Conservation (phyloP, 2,888 invertebrate species). For the Neoitamus cyanurus region DNA sequence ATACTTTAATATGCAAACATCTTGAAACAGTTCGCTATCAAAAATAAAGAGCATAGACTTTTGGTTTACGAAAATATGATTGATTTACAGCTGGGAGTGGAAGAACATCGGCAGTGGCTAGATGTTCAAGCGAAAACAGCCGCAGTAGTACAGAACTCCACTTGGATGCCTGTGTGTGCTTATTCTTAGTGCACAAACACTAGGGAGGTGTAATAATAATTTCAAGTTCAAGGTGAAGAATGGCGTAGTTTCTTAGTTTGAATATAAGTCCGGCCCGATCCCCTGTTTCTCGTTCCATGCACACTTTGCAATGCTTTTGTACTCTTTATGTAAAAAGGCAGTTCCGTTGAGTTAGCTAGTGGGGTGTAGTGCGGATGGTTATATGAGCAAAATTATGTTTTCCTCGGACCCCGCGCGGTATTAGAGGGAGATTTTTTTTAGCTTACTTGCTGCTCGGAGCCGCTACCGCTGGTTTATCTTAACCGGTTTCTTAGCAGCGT, state of each 20-base stretch:
- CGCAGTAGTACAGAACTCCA: background rate
- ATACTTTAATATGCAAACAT: background rate
- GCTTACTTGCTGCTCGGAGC: background rate
- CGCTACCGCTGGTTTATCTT: background rate
- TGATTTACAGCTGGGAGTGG: background rate
- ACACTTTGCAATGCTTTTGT: background rate
- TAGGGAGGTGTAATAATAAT: conserved; percentile 56
- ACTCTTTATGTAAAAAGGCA: conserved; percentile 1
- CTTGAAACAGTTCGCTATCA: background rate
- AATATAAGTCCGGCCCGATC: background rate
- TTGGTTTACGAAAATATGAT: background rate
- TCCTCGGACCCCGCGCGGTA: background rate
- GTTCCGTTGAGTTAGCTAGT: background rate
- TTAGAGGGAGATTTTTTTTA: background rate
- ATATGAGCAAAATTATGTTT: background rate
- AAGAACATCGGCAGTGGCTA: background rate
- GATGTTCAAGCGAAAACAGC: background rate
- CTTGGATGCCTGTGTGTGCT: background rate
- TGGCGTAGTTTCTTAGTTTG: conserved; percentile 35
- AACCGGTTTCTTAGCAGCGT: background rate
- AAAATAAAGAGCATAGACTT: background rate
- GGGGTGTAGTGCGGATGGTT: background rate
- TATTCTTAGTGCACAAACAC: background rate
- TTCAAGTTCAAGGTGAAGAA: conserved; percentile 67
- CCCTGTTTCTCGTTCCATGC: background rate